These are phyloP conservation scores for Penaeus vannamei DNA, from an alignment of 1,140 invertebrate genomes.

Conservation along the genomic window DNA sequence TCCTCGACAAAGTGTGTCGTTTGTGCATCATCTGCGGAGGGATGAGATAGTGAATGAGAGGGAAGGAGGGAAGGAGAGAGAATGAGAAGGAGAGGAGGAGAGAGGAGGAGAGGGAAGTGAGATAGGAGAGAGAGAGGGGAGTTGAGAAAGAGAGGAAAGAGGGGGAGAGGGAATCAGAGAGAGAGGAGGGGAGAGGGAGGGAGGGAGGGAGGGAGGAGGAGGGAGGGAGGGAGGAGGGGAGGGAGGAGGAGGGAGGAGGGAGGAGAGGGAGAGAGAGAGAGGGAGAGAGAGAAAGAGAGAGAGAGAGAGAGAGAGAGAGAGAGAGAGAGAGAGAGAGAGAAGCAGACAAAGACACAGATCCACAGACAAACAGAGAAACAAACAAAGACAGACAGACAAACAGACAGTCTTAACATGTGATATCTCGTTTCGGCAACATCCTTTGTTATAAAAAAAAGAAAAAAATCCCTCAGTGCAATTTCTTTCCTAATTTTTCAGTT, in stretches of 20 bases:
- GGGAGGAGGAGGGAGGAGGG: background rate
- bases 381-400: no score
- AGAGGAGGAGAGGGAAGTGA: no score
- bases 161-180: background rate
- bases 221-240: background rate
- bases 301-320: background rate
- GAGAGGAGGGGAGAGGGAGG: background rate
- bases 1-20: no score
- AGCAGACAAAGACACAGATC: background rate
- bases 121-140: no score
- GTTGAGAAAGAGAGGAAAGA: no score
- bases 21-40: no score
- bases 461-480: no score
- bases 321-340: background rate
- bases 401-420: no score
- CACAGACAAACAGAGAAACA: no score
- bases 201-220: background rate
- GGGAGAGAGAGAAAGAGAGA: background rate
- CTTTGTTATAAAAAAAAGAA: no score
- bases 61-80: background rate
- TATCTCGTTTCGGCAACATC: no score
- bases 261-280: background rate
- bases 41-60: background rate
- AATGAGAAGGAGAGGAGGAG: background rate
- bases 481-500: no score